Percentiles rank a stretch among this genome's conserved stretches.
Evolutionary conservation across 2,797 vertebrate genomes (phyloP).

Genomic region (Garrulus glandarius): DNA sequence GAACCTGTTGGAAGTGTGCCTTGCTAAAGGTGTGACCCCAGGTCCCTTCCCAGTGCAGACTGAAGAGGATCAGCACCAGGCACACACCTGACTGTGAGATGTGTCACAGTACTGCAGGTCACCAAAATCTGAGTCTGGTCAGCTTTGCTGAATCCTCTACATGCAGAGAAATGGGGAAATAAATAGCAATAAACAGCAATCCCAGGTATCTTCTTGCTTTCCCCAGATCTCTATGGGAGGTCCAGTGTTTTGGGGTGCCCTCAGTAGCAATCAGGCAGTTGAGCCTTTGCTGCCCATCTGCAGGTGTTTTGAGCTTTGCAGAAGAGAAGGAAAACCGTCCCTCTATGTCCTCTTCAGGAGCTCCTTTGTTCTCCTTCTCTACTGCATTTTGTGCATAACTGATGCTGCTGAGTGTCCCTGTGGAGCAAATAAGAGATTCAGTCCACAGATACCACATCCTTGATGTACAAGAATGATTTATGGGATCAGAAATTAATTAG

Average conservation of each 20-base stretch:
- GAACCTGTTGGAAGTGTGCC: neutral
- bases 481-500: conserved; percentile 52
- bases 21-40: neutral
- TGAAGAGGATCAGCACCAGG: neutral
- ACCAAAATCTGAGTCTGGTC: neutral
- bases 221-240: neutral
- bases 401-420: neutral
- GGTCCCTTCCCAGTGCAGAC: neutral
- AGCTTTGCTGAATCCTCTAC: neutral
- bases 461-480: conserved; percentile 51
- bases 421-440: conserved; percentile 36
- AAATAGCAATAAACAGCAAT: neutral
- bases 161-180: neutral
- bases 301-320: neutral
- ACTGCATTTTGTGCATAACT: neutral
- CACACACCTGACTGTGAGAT: neutral
- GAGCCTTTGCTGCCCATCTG: neutral
- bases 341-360: neutral
- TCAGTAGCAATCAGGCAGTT: neutral
- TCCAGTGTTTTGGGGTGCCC: neutral
- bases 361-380: neutral
- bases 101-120: neutral
- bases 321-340: neutral
- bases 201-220: neutral
- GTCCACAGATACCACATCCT: neutral